These are phyloP conservation scores for Octomys mimax DNA, from an alignment of 2,797 vertebrate genomes.

Conservation along the genomic window DNA sequence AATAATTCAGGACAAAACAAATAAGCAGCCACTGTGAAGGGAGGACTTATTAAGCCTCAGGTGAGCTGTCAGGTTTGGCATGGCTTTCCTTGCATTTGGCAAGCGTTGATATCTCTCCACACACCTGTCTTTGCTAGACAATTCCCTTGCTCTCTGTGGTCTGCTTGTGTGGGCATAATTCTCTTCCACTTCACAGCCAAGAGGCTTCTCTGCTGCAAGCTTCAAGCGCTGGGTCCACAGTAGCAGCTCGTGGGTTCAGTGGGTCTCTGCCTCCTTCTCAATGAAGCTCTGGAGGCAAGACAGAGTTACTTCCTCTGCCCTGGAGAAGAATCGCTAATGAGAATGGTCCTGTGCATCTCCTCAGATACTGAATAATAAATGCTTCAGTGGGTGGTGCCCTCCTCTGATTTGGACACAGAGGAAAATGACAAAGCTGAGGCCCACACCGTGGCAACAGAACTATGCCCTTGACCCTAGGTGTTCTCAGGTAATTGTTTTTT, in stretches of 20 bases:
- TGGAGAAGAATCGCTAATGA: not conserved
- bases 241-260: rapidly evolving
- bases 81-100: not conserved
- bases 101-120: not conserved
- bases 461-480: not conserved
- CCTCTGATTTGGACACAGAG: not conserved
- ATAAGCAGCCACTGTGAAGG: not conserved
- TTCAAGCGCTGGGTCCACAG: not conserved
- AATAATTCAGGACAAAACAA: not conserved
- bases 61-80: not conserved
- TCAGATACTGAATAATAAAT: not conserved
- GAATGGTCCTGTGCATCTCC: not conserved
- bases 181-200: not conserved
- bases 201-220: not conserved
- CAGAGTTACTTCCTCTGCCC: not conserved
- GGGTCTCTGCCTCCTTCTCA: not conserved
- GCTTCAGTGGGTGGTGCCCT: not conserved
- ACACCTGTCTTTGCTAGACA: constrained; percentile 16
- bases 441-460: not conserved
- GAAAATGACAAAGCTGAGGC: constrained; percentile 7
- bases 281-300: not conserved
- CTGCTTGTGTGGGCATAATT: not conserved
- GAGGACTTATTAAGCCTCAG: not conserved
- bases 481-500: constrained; percentile 56
- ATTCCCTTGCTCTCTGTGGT: not conserved